These are phyloP conservation scores for Spodoptera littoralis DNA, from an alignment of 2,888 invertebrate species.

Conservation along the genomic window DNA sequence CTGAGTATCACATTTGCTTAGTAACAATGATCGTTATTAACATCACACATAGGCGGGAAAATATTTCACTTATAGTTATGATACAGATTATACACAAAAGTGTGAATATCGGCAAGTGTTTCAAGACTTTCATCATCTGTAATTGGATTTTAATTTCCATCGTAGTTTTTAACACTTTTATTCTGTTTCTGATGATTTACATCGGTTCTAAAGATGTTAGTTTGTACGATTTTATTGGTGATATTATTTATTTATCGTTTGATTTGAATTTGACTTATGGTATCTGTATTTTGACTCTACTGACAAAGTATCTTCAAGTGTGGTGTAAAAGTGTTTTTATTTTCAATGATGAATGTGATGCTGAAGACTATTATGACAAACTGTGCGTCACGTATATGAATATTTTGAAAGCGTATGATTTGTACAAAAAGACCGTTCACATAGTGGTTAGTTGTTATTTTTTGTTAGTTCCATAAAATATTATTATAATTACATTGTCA, in stretches of 20 bases:
- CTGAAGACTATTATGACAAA: neutral
- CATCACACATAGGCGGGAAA: neutral
- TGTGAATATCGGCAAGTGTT: constrained; percentile 2
- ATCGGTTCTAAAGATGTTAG: neutral
- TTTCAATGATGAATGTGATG: neutral
- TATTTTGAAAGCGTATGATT: constrained; percentile 33
- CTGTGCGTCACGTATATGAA: constrained; percentile 23
- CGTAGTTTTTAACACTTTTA: too few species aligned
- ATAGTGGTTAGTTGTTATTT: constrained; percentile 25
- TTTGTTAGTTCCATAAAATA: neutral
- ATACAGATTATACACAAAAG: constrained; percentile 15
- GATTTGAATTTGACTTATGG: constrained; percentile 22
- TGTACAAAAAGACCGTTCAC: constrained; percentile 34
- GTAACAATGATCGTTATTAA: too few species aligned
- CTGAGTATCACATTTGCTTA: too few species aligned
- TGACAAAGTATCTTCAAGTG: constrained; percentile 27
- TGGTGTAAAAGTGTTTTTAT: constrained; percentile 4
- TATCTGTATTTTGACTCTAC: constrained; percentile 17
- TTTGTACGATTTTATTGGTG: constrained; percentile 1
- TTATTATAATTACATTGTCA: too few species aligned
- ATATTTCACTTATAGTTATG: constrained; percentile 10
- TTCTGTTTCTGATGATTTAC: too few species aligned
- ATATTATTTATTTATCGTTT: constrained; percentile 6
- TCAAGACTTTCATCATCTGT: constrained; percentile 16
- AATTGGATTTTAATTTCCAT: constrained; percentile 28